phyloP scores from a whole-genome alignment of 92 coral and sea anemone genomes.

The Meandrina meandrites region DNA sequence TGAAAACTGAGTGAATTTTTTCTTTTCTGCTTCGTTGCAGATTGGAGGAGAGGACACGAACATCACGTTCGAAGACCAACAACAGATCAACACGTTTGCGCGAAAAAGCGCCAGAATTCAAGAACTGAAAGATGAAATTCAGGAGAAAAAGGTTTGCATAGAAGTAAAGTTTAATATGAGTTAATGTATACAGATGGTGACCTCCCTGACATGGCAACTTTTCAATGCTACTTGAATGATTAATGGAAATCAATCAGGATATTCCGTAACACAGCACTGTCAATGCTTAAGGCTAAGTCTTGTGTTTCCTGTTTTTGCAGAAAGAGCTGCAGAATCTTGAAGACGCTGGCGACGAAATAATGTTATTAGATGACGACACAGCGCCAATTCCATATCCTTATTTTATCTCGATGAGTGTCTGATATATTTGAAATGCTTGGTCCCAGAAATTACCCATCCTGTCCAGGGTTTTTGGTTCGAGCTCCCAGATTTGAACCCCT shows the following conservation, averaged over 20 bases:
- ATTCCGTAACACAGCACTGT: neutral
- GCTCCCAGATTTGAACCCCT: too few relatives aligned
- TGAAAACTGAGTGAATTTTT: neutral
- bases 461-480: too few relatives aligned
- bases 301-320: slow-evolving; percentile 38
- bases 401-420: neutral
- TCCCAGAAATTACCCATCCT: too few relatives aligned
- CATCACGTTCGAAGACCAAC: slow-evolving; percentile 93
- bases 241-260: neutral
- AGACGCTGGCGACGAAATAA: slow-evolving; percentile 90
- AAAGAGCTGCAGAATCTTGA: slow-evolving; percentile 81
- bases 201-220: neutral
- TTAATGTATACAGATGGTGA: neutral
- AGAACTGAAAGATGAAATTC: slow-evolving; percentile 89
- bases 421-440: neutral
- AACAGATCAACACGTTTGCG: slow-evolving; percentile 92
- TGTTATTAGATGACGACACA: slow-evolving; percentile 87
- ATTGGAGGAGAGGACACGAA: slow-evolving; percentile 86
- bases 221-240: neutral
- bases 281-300: too few relatives aligned
- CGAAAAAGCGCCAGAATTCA: slow-evolving; percentile 82
- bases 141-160: slow-evolving; percentile 74
- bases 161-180: neutral
- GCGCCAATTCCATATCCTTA: slow-evolving; percentile 84
- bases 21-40: slow-evolving; percentile 20